Evolutionary conservation across 2,888 invertebrate species (phyloP).

Genomic region (Papilio gigon): DNA sequence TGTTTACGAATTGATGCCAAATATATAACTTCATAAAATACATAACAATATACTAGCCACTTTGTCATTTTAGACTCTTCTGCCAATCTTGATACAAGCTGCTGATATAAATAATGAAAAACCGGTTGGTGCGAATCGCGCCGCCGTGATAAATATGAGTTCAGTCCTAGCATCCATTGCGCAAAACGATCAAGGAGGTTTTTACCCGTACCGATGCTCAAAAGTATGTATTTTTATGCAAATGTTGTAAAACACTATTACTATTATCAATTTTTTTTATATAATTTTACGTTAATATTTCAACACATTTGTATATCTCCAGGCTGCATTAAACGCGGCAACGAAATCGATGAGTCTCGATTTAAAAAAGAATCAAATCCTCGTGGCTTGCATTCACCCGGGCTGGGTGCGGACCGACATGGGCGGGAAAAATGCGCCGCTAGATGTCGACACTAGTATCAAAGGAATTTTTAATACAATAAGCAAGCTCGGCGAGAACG

Average conservation of each 20-base stretch:
- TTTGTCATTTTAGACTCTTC: slow-evolving; percentile 81
- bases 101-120: slow-evolving; percentile 78
- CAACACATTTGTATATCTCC: slow-evolving; percentile 47
- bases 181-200: slow-evolving; percentile 88
- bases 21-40: slow-evolving; percentile 33
- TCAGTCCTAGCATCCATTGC: slow-evolving; percentile 91
- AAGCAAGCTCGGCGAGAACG: slow-evolving; percentile 81
- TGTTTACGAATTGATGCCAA: slow-evolving; percentile 1
- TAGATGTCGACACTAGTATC: slow-evolving; percentile 87
- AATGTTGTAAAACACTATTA: not conserved
- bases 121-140: slow-evolving; percentile 83
- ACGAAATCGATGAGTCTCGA: slow-evolving; percentile 93
- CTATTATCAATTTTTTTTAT: not conserved
- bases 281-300: slow-evolving; percentile 1
- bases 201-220: slow-evolving; percentile 93
- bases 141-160: slow-evolving; percentile 92
- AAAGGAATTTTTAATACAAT: slow-evolving; percentile 86
- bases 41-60: slow-evolving; percentile 31
- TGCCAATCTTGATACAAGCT: slow-evolving; percentile 88
- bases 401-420: slow-evolving; percentile 96
- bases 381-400: slow-evolving; percentile 90
- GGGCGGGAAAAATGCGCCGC: slow-evolving; percentile 91
- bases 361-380: slow-evolving; percentile 87
- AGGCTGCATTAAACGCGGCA: slow-evolving; percentile 93
- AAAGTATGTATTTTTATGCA: slow-evolving; percentile 83